Base-by-base conservation (phyloP, 2,113 vertebrate genomes). In the Pseudolaguvia tuberculata region DNA sequence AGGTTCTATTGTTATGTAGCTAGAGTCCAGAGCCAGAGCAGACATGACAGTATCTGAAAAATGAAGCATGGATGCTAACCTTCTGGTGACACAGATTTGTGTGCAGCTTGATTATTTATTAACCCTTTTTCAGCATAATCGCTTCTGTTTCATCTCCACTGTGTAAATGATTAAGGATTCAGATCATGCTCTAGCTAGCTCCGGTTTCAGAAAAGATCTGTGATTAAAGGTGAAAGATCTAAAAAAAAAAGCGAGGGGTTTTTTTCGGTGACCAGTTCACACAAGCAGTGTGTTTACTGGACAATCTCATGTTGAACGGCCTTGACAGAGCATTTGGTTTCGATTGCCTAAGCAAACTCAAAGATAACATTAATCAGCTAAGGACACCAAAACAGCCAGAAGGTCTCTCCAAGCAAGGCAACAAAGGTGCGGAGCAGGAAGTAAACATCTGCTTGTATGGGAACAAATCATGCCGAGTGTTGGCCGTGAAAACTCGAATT, bases 1-100 rank as follows among this genome's bases (percentile, higher is more conserved):
- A 84, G 77, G 77, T 70, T 78, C 85, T 76, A 85, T 86, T 88
- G 87, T 88, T 89, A 70, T 85, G 42, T 55, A 79, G 82, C 80
- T 76, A 35, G 6, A 35, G 31, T 35, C 66, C 23, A 29, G 74
- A 65, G 56, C 58, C 79, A 72, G 84, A 82, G 66, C 14, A 77
- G 81, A 13, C 45, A n/a, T 55, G 20, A 68, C 66, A 39, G 35
- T 17, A 35, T 35, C 3, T 35, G 31, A 39, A 70, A 47, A 70
- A 23, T 62, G 31, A 56, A 71, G 58, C 57, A 72, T 68, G 23
- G 52, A 62, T 73, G 78, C 81, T 61, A 67, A 29, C 63, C 12
- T 47, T 50, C 63, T n/a, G n/a, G 47, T 45, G 14, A 65, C 62
- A 67, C 63, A 27, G 23, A 67, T 27, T 18, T 25, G 53, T 70